Percentiles rank a stretch among this genome's conserved stretches.
phyloP scores from a whole-genome alignment of 2,797 vertebrate genomes.

The Lindbergichthys nudifrons region DNA sequence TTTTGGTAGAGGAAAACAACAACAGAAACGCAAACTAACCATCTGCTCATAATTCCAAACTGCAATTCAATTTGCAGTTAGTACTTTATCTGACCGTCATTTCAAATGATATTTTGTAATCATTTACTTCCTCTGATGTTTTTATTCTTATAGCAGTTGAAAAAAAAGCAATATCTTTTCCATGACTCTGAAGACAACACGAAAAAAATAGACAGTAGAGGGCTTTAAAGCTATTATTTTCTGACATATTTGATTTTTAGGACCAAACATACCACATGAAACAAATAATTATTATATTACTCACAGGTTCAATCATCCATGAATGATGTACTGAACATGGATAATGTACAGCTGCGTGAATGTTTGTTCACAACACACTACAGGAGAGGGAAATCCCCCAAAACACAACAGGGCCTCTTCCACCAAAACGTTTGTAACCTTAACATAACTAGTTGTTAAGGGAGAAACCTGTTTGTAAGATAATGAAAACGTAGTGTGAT shows the following conservation, averaged over 20 bases:
- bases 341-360: background rate
- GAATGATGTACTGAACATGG: background rate
- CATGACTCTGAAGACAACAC: conserved; percentile 19
- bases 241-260: background rate
- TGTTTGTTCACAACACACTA: no score
- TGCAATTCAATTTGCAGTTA: background rate
- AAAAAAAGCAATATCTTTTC: conserved; percentile 12
- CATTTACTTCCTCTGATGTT: conserved; percentile 8
- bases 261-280: conserved; percentile 18
- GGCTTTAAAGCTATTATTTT: background rate
- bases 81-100: conserved; percentile 4
- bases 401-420: no score
- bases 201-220: conserved; percentile 8
- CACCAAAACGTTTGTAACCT: no score
- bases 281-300: background rate
- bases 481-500: no score
- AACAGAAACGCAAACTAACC: conserved; percentile 20
- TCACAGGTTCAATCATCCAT: background rate
- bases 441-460: no score
- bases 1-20: background rate
- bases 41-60: conserved; percentile 11
- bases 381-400: no score
- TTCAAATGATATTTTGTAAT: conserved; percentile 11
- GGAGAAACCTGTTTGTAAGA: no score
- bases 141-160: conserved; percentile 10